Percentiles rank a stretch among this genome's conserved stretches.
These are phyloP conservation scores for Grus americana DNA, from an alignment of 2,113 vertebrate genomes.

Conservation along the genomic window DNA sequence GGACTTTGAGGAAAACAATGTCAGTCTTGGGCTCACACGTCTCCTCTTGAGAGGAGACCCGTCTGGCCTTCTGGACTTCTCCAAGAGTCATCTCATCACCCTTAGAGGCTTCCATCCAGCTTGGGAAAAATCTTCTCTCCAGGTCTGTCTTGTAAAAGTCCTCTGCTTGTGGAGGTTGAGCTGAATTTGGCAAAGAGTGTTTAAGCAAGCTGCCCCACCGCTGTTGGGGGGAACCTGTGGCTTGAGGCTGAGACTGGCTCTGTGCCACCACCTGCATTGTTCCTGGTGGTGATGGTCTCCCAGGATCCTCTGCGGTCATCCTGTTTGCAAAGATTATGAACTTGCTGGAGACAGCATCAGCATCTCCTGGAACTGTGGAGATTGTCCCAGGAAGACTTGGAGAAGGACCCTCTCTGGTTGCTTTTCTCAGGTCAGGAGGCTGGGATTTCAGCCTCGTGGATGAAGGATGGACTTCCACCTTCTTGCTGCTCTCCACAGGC, in stretches of 20 bases:
- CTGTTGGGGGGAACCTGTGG: background rate
- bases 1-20: constrained; percentile 86
- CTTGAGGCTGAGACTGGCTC: background rate
- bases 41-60: background rate
- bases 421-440: background rate
- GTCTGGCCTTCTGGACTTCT: background rate
- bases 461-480: background rate
- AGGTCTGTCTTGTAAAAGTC: background rate
- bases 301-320: background rate
- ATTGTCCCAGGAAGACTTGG: background rate
- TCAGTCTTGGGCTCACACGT: constrained; percentile 74
- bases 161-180: background rate
- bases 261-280: background rate
- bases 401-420: background rate
- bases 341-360: background rate
- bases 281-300: background rate
- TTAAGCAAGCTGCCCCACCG: background rate
- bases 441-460: background rate
- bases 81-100: background rate
- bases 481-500: background rate
- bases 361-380: rapidly evolving
- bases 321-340: background rate
- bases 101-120: background rate
- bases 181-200: background rate
- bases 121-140: background rate